Evolutionary conservation across 1,140 invertebrate species (phyloP).

Genomic region (Diorhabda elongata): DNA sequence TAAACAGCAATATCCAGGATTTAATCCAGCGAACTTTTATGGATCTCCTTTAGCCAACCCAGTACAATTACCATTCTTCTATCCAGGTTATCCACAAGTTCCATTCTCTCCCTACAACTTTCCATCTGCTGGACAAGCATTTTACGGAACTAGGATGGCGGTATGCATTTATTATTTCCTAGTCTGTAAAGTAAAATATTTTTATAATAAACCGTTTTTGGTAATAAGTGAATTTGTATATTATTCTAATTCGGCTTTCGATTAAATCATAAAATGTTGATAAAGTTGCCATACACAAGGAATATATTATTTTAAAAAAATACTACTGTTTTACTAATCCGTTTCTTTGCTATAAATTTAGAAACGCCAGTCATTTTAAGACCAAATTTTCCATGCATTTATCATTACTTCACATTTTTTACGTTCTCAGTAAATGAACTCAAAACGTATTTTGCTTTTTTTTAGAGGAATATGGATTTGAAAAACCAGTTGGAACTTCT

Average conservation of each 20-base stretch:
- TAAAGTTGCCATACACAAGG: no score
- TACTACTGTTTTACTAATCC: no score
- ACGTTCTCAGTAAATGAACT: neutral
- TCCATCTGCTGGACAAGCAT: slow-evolving; percentile 38
- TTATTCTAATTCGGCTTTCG: no score
- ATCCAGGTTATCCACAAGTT: slow-evolving; percentile 39
- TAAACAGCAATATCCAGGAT: slow-evolving; percentile 31
- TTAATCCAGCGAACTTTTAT: slow-evolving; percentile 19
- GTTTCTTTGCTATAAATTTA: no score
- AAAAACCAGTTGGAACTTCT: slow-evolving; percentile 56
- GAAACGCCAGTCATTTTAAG: no score
- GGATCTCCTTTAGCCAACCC: slow-evolving; percentile 18
- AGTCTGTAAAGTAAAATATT: no score
- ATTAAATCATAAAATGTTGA: no score
- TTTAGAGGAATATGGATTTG: slow-evolving; percentile 56
- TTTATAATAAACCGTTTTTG: no score
- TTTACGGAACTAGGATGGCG: slow-evolving; percentile 38
- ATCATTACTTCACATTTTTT: neutral
- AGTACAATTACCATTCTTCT: slow-evolving; percentile 32
- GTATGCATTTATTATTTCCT: slow-evolving; percentile 31
- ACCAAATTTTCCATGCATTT: neutral
- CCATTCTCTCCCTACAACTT: slow-evolving; percentile 36
- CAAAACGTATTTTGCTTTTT: neutral
- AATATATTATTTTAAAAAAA: no score
- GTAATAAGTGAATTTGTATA: no score